A percentile compares a stretch with the other conserved stretches of the same genome.
Conservation (phyloP, 2,113 vertebrate species). For the human (Homo sapiens) region DNA sequence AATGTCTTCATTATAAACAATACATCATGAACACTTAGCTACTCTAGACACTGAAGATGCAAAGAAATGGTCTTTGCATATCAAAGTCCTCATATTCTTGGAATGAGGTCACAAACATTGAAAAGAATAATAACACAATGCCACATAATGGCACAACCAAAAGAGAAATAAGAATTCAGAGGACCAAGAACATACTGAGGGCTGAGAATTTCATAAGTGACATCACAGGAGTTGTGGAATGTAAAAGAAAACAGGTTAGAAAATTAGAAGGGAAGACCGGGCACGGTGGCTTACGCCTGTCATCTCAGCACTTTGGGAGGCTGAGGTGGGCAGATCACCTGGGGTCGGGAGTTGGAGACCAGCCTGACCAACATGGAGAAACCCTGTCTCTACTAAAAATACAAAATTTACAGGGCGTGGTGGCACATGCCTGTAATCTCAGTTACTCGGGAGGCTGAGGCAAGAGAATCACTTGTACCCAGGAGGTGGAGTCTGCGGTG, state of each 20-base stretch:
- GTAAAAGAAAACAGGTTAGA: neutral
- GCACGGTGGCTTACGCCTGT: too few species aligned
- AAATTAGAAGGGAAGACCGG: neutral
- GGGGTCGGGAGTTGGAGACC: too few species aligned
- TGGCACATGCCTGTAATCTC: too few species aligned
- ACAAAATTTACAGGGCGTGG: too few species aligned
- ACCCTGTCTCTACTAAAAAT: too few species aligned
- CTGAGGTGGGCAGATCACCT: too few species aligned
- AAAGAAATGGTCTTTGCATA: neutral
- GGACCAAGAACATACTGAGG: neutral
- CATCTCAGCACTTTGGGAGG: too few species aligned
- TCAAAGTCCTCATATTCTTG: neutral
- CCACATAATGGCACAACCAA: rapidly evolving
- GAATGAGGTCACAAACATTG: neutral
- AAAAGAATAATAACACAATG: neutral
- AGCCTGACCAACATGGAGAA: too few species aligned
- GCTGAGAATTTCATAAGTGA: neutral
- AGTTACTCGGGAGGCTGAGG: too few species aligned
- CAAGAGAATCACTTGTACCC: too few species aligned
- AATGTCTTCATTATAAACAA: neutral
- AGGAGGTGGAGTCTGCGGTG: too few species aligned
- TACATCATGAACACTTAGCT: neutral
- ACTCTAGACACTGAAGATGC: neutral
- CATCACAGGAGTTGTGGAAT: neutral
- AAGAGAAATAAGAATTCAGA: neutral